Percentiles rank a stretch among this genome's conserved stretches.
phyloP scores from a whole-genome alignment of 2,113 vertebrate species.

The Pelusios castaneus region DNA sequence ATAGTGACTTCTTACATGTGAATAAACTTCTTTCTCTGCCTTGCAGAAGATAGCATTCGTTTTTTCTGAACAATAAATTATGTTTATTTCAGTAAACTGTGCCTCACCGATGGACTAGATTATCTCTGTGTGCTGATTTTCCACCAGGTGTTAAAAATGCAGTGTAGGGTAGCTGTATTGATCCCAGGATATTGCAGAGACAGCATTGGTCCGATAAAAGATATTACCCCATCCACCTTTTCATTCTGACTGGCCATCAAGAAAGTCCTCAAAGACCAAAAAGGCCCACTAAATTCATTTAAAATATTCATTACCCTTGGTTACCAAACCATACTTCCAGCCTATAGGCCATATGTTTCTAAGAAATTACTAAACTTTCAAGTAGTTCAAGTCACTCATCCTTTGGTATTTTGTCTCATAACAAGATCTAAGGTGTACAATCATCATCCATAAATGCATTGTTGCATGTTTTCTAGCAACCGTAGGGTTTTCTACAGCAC shows the following conservation, averaged over 20 bases:
- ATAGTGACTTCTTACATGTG: background rate
- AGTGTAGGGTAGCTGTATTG: background rate
- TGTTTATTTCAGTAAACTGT: constrained; percentile 13
- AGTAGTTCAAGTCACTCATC: background rate
- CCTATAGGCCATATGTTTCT: background rate
- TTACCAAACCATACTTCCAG: background rate
- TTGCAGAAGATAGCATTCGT: background rate
- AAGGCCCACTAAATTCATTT: background rate
- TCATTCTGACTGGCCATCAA: background rate
- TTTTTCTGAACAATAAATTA: background rate
- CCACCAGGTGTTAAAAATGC: background rate
- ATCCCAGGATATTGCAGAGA: background rate
- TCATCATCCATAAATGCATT: background rate
- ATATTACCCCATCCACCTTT: background rate
- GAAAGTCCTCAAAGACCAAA: background rate
- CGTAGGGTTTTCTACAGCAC: background rate
- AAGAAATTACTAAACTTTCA: background rate
- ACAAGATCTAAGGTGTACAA: background rate
- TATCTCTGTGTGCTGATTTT: constrained; percentile 13
- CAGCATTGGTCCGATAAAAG: background rate
- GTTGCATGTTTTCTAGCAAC: background rate
- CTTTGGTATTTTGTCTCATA: too few species aligned
- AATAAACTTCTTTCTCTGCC: background rate
- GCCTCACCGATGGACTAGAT: background rate
- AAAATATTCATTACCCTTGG: background rate